Conservation (phyloP, 2,888 invertebrate genomes). For the Heteromyza rotundicornis region DNA sequence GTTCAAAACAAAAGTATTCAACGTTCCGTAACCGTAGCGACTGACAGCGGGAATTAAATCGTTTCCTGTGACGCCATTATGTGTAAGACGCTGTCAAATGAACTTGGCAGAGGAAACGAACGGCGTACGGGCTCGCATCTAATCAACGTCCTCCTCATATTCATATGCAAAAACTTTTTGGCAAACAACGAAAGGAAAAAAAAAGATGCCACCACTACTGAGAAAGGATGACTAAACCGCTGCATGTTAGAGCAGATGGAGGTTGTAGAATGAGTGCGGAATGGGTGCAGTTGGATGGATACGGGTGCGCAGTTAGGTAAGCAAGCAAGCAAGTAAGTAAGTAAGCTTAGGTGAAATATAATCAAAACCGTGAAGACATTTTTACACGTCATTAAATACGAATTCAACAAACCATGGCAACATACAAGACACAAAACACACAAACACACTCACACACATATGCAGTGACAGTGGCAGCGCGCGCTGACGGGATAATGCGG, state of each 20-base stretch:
- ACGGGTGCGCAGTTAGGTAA: not conserved
- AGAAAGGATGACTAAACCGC: not conserved
- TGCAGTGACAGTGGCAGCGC: too few species aligned
- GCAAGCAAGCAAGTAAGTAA: not conserved
- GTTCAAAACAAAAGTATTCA: conserved; percentile 37
- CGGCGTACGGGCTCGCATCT: too few species aligned
- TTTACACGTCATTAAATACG: conserved; percentile 55
- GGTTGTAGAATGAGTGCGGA: not conserved
- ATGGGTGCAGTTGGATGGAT: not conserved
- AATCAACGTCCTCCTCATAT: not conserved
- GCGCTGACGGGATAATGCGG: too few species aligned
- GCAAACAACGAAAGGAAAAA: not conserved
- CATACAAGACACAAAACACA: conserved; percentile 34
- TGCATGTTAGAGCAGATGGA: not conserved
- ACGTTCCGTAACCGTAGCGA: conserved; percentile 37
- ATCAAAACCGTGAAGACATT: conserved; percentile 55
- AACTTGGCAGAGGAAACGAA: not conserved
- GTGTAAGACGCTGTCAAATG: not conserved
- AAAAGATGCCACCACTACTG: not conserved
- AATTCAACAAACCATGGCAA: conserved; percentile 52
- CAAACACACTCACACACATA: conserved; percentile 14
- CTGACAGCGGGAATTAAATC: conserved; percentile 37
- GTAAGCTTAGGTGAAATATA: conserved; percentile 48
- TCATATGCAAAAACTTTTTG: not conserved
- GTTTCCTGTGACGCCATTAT: conserved; percentile 12